These are phyloP conservation scores for Malurus splendens DNA, from an alignment of 2,797 vertebrate species.

Conservation along the genomic window DNA sequence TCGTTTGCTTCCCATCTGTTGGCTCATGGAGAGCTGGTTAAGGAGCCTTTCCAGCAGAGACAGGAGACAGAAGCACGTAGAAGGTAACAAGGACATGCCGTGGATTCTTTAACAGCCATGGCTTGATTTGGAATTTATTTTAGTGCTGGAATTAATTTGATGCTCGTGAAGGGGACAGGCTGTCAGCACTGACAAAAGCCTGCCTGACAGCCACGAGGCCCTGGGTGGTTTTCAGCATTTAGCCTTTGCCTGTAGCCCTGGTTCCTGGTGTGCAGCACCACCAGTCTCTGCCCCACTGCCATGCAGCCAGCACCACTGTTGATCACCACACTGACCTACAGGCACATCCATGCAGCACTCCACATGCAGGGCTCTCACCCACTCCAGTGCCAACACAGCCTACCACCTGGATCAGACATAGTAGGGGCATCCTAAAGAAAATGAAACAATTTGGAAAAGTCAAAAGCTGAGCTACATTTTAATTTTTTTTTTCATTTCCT, in stretches of 20 bases:
- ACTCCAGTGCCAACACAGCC: background rate
- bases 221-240: background rate
- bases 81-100: background rate
- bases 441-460: background rate
- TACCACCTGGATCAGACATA: background rate
- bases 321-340: background rate
- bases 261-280: background rate
- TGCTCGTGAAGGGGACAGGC: background rate
- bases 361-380: background rate
- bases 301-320: background rate
- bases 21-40: background rate
- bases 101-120: background rate
- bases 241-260: background rate
- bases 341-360: background rate
- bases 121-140: background rate
- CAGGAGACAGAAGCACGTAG: background rate
- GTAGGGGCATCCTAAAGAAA: background rate
- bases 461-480: background rate
- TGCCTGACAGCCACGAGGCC: background rate
- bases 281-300: background rate
- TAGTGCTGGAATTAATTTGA: background rate
- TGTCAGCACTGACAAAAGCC: background rate
- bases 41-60: background rate
- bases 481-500: background rate
- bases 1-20: background rate